Evolutionary conservation across 2,797 vertebrate species (phyloP).

Genomic region (Dromococcyx pavoninus): DNA sequence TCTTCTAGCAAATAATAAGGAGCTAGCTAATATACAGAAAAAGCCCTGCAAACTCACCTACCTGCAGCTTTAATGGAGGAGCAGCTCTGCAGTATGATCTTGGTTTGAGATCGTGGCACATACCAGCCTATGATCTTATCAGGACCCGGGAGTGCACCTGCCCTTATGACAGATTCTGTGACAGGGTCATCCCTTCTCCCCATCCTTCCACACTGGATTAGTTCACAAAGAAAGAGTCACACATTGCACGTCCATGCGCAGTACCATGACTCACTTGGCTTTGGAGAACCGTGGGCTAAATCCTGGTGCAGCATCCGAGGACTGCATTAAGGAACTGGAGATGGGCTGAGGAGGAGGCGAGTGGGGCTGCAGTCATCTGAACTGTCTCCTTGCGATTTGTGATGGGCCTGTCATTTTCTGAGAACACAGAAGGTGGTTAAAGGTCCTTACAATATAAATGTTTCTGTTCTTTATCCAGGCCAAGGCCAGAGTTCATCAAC

Average conservation of each 20-base stretch:
- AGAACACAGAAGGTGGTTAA: not conserved
- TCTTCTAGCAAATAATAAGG: no score
- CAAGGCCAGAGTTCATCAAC: not conserved
- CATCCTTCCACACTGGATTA: not conserved
- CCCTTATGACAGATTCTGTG: not conserved
- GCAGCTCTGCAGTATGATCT: not conserved
- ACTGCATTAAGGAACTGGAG: not conserved
- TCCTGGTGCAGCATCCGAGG: not conserved
- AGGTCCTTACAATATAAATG: not conserved
- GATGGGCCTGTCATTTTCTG: not conserved
- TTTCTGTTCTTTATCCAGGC: not conserved
- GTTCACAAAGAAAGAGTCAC: not conserved
- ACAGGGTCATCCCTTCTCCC: not conserved
- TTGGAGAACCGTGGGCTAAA: not conserved
- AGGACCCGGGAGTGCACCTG: not conserved
- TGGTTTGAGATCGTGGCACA: not conserved
- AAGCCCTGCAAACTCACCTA: not conserved
- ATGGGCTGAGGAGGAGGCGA: not conserved
- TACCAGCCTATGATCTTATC: not conserved
- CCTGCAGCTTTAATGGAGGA: not conserved
- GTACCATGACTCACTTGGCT: not conserved
- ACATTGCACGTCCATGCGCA: rapidly evolving
- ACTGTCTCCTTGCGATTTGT: not conserved
- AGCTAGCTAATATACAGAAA: not conserved
- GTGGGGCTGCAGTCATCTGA: not conserved